Conservation (phyloP, 1,140 invertebrate species). For the Eumeta japonica region DNA sequence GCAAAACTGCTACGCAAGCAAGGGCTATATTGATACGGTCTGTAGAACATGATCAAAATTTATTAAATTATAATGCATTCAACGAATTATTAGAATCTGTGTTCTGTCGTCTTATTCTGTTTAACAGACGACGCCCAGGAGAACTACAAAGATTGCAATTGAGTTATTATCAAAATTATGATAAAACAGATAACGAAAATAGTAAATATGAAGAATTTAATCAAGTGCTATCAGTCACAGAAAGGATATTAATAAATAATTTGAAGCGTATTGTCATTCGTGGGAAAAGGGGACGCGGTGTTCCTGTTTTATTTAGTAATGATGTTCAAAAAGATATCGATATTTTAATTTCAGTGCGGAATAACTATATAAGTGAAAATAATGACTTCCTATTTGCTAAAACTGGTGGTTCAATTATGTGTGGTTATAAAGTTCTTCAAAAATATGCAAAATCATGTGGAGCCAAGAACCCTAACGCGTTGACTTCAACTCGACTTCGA, state of each 20-base stretch:
- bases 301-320: too few species aligned
- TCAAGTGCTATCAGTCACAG: too few species aligned
- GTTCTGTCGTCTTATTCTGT: conserved; percentile 18
- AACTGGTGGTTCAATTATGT: conserved; percentile 12
- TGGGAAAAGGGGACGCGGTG: too few species aligned
- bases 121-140: conserved; percentile 21
- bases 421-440: conserved; percentile 26
- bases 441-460: conserved; percentile 18
- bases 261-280: too few species aligned
- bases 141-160: conserved; percentile 16
- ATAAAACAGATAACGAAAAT: too few species aligned
- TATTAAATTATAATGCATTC: conserved; percentile 12
- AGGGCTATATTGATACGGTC: conserved; percentile 8
- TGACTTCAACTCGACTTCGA: conserved; percentile 21
- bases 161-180: too few species aligned
- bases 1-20: conserved; percentile 10
- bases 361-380: conserved; percentile 10
- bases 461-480: conserved; percentile 21
- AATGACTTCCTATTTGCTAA: conserved; percentile 21
- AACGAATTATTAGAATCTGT: conserved; percentile 16
- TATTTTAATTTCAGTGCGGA: conserved; percentile 13
- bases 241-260: too few species aligned
- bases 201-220: too few species aligned
- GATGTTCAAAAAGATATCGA: too few species aligned
- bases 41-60: too few species aligned